phyloP scores from a whole-genome alignment of 2,113 vertebrate species.

The Aphyosemion australe region DNA sequence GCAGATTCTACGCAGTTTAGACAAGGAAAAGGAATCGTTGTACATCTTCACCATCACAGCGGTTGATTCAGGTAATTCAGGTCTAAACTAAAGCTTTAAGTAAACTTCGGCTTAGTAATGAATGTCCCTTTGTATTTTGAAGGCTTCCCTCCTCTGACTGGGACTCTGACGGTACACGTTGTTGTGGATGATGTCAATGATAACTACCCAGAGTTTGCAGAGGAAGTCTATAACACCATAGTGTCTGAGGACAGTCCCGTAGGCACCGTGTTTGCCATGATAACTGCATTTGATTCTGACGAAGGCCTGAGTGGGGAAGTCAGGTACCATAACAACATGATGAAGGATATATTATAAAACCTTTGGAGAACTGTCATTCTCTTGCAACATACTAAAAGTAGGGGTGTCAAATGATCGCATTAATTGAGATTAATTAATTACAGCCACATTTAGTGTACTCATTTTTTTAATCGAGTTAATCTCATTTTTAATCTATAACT shows the following conservation, averaged over 20 bases:
- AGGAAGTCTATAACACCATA: conserved; percentile 61
- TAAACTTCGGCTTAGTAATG: background rate
- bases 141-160: conserved; percentile 74
- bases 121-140: conserved; percentile 28
- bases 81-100: background rate
- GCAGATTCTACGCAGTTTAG: conserved; percentile 57
- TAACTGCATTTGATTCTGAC: conserved; percentile 73
- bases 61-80: conserved; percentile 76
- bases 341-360: no score
- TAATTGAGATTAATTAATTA: no score
- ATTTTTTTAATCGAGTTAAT: no score
- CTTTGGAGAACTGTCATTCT: no score
- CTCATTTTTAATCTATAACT: no score
- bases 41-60: conserved; percentile 65
- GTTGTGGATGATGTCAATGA: conserved; percentile 81
- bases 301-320: conserved; percentile 70
- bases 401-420: no score
- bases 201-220: conserved; percentile 71
- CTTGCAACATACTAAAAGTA: no score
- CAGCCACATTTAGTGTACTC: no score
- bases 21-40: conserved; percentile 63
- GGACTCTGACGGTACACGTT: conserved; percentile 70
- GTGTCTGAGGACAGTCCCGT: conserved; percentile 72
- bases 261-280: conserved; percentile 70
- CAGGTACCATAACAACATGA: conserved; percentile 52